These are phyloP conservation scores for Platycheirus albimanus DNA, from an alignment of 2,888 invertebrate genomes.

Conservation along the genomic window DNA sequence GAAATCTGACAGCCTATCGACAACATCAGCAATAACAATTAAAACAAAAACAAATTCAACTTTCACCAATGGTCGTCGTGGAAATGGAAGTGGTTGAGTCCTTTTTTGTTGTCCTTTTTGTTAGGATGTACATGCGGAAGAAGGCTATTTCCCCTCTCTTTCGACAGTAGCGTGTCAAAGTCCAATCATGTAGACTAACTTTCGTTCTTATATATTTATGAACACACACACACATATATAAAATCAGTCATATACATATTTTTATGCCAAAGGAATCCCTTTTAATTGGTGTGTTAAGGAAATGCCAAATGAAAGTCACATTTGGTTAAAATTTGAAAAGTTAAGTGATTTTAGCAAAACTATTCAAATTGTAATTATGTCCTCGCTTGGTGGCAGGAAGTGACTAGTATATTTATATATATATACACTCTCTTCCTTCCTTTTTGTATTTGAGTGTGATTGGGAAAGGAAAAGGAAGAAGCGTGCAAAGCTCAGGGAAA, in stretches of 20 bases:
- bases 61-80: constrained; percentile 3
- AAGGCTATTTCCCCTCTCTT: constrained; percentile 27
- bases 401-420: constrained; percentile 33
- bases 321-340: constrained; percentile 42
- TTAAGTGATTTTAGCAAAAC: constrained; percentile 46
- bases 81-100: background rate
- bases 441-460: constrained; percentile 9
- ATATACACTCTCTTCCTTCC: too few species aligned
- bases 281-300: constrained; percentile 54
- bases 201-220: too few species aligned
- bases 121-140: constrained; percentile 1
- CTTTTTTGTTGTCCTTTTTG: constrained; percentile 3
- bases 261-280: constrained; percentile 23
- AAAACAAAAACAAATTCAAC: constrained; percentile 39
- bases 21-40: constrained; percentile 43
- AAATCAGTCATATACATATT: background rate
- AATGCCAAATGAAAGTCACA: constrained; percentile 54
- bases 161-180: constrained; percentile 46
- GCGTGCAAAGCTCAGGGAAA: background rate
- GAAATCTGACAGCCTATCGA: constrained; percentile 41
- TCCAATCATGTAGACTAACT: constrained; percentile 33
- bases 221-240: background rate
- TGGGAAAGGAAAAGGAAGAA: constrained; percentile 1
- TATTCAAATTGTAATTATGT: constrained; percentile 31
- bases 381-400: constrained; percentile 41